Conservation (phyloP, 2,113 vertebrate species). For the Mesitornis unicolor region DNA sequence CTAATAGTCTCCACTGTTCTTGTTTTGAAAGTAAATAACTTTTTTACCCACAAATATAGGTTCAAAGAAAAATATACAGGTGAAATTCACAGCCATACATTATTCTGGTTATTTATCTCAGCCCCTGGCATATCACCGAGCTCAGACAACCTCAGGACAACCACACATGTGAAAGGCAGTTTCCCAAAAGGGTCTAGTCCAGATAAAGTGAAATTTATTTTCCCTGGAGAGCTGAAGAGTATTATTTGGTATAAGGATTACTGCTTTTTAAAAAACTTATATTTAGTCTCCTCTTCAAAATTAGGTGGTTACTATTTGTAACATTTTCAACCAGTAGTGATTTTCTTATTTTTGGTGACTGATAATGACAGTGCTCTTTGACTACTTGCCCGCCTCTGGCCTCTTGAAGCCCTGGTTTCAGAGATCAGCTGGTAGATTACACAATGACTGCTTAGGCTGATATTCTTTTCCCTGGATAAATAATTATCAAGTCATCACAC, state of each 20-base stretch:
- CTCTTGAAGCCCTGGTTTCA: background rate
- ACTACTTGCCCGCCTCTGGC: background rate
- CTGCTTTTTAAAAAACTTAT: background rate
- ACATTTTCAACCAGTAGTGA: background rate
- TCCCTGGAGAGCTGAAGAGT: background rate
- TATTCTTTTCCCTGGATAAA: background rate
- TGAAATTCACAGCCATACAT: background rate
- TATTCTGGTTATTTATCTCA: background rate
- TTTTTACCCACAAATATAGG: too few relatives aligned
- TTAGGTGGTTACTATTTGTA: background rate
- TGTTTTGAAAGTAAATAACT: background rate
- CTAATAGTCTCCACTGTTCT: background rate
- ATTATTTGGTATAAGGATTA: background rate
- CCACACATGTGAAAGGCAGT: background rate
- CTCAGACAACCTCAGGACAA: background rate
- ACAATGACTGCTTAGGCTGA: background rate
- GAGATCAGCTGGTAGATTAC: background rate
- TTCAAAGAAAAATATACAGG: background rate
- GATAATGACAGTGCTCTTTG: background rate
- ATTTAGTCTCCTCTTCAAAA: background rate
- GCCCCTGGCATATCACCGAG: background rate
- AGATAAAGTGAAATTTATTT: background rate
- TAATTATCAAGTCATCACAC: background rate
- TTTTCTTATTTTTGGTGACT: background rate
- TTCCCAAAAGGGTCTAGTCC: background rate